Evolutionary conservation across 1,140 invertebrate genomes (phyloP), one percentile per base, ranked within the genome.

Genomic region (Drosophila littoralis): DNA sequence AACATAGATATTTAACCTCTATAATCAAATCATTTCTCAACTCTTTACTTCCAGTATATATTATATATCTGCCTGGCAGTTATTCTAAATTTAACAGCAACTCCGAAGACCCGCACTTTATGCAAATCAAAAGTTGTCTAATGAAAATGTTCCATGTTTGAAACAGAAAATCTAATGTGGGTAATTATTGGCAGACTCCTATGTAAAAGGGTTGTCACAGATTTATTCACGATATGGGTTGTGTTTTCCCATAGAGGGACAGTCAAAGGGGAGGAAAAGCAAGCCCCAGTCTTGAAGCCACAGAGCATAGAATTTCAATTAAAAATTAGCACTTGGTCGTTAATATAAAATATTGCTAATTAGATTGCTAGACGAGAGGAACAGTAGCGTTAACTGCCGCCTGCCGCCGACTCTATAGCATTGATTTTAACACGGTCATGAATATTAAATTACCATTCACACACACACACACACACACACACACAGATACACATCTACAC

Each of bases 261-360:
- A 7, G 8, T 12, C 6, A n/a, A 4, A 7, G 32, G 28, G 32
- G 13, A 36, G 38, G 9, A 17, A 42, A 42, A 28, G 22, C 22
- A 28, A 3, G 22, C 22, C 22, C n/a, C 13, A 35, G 28, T 10
- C 9, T 32, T 52, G 6, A 42, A 50, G 54, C 36, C 42, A 35
- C 52, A 60, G 38, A 68, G 79, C 69, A 75, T 82, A 79, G 83
- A 88, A 77, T 89, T 88, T 88, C 83, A 88, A 88, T 88, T 88
- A 89, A 89, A 73, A 88, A 88, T 89, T 88, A 88, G 84, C 83
- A 89, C 65, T 72, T 66, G 74, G 50, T 77, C 85, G 81, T 89
- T 88, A 84, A 75, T 84, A 81, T 83, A 89, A 88, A 88, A 88
- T 89, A 89, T 88, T 89, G 80, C 80, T 88, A 88, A 88, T 88